Base-by-base conservation (phyloP, 2,113 vertebrate genomes). In the Rhynchomys soricoides region DNA sequence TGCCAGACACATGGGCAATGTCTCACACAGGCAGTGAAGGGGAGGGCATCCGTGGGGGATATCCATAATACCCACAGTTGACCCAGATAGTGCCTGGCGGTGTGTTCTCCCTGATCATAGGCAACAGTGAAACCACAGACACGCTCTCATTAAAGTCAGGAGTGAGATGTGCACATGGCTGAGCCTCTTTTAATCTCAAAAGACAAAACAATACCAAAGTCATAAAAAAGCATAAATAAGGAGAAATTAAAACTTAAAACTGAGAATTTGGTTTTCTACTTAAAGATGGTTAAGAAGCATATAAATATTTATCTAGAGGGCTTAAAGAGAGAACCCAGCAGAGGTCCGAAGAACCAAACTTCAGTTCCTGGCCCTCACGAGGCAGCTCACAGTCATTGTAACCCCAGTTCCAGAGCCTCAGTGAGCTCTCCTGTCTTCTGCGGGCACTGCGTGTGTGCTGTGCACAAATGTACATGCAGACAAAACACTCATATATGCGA, bases 1-100 rank as follows among this genome's bases (percentile, higher is more conserved):
- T 2, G 40, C 22, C 8, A 0, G 9, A 19, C 26, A 0, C 0
- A 0, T 5, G 31, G 50, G 91, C 1, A 86, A 1, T 22, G 5
- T 37, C 48, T 26, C 22, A 50, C 48, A 7, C 52, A 17, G 66
- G 43, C 26, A 7, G 6, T 31, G 52, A 89, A 68, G 73, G 68
- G 21, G 26, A 9, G 16, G 3, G 1, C 0, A 0, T 29, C 50
- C 19, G 0, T 66, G 37, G 9, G 74, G 37, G 40, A 34, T 21
- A 55, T 1, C 31, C n/a, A 15, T 11, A 19, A 37, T 4, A 10
- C 8, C 66, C 22, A 71, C 37, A 10, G 31, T 16, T 55, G 57
- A 37, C 86, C 64, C 12, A 2, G 2, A 2, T 1, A 3, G 57
- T 43, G 2, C 15, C 1, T 66, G 62, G 43, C 3, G 9, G 5